Evolutionary conservation across 2,797 vertebrate genomes (phyloP), one percentile per base, ranked within the genome.

Genomic region (Oryzias sinensis): DNA sequence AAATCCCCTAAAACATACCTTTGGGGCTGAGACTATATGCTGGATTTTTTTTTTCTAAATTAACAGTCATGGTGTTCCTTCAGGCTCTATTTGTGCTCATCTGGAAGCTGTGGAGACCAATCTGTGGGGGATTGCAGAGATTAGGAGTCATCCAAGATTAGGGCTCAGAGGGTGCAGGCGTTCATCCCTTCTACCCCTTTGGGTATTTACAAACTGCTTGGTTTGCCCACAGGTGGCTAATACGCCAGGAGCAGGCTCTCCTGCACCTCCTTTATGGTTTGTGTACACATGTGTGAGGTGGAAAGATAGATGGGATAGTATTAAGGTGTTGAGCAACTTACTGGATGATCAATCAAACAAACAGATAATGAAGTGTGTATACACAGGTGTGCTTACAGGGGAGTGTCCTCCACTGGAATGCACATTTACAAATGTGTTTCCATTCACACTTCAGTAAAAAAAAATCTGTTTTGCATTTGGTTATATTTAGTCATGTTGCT

Each of bases 181-280:
- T 78, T 87, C 83, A 82, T 82, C 80, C 74, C 66, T 61, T 71
- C 65, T 61, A 59, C 74, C 66, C 20, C 80, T 65, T 45, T 62
- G 67, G 78, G 72, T 88, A 85, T 90, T 89, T 86, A 80, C 81
- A 84, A 81, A 83, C 75, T 62, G 62, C 80, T 89, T 79, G 71
- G 72, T 65, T 84, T 65, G 76, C 76, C 86, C 83, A 87, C 88
- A 88, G 85, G 85, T 89, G 88, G 81, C 82, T 84, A 87, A 89
- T 85, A 81, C 81, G 81, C 77, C 24, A 59, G 75, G 81, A 68
- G 78, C 71, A 60, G 68, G 65, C 70, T 59, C 59, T 74, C 63
- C 66, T 76, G 62, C 60, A 55, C 61, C 70, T 54, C 56, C 41
- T 63, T 46, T 74, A 65, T 70, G 64, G 56, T 46, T 54, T 79